Conservation (phyloP, 2,888 invertebrate species). For the Brachyptera putata region DNA sequence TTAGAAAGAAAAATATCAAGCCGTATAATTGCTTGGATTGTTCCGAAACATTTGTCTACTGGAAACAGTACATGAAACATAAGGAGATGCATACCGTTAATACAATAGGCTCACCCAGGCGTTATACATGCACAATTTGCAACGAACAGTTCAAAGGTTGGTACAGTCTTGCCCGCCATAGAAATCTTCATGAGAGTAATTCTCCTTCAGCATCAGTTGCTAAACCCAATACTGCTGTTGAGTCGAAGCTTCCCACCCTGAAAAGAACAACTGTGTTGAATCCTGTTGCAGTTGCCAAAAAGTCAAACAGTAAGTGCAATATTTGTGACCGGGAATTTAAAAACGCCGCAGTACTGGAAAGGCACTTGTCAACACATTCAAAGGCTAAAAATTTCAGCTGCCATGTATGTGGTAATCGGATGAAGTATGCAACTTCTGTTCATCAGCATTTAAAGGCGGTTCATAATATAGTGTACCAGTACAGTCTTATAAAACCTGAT, state of each 20-base stretch:
- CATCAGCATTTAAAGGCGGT: background rate
- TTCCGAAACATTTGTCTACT: conserved; percentile 2
- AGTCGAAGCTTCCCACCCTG: too few species aligned
- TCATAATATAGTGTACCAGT: background rate
- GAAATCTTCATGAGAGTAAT: background rate
- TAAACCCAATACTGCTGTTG: too few species aligned
- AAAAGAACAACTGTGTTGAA: too few species aligned
- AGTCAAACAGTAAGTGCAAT: too few species aligned
- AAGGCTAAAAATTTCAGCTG: conserved; percentile 24
- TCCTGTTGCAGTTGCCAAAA: too few species aligned
- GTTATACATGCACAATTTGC: conserved; percentile 19
- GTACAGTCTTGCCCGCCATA: background rate
- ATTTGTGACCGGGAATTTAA: too few species aligned
- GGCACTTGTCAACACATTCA: conserved; percentile 27
- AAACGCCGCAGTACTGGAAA: conserved; percentile 14
- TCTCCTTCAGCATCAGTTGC: too few species aligned
- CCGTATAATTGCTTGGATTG: conserved; percentile 15
- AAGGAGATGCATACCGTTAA: background rate
- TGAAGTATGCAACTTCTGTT: background rate
- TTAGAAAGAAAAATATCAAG: too few species aligned
- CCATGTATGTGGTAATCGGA: background rate
- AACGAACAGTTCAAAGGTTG: conserved; percentile 4
- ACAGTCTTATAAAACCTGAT: too few species aligned
- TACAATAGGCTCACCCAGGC: background rate
- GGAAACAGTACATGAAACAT: background rate